A percentile compares a stretch with the other conserved stretches of the same genome.
Evolutionary conservation across 1,140 invertebrate species (phyloP).

Genomic region (Rhagoletis zephyria): DNA sequence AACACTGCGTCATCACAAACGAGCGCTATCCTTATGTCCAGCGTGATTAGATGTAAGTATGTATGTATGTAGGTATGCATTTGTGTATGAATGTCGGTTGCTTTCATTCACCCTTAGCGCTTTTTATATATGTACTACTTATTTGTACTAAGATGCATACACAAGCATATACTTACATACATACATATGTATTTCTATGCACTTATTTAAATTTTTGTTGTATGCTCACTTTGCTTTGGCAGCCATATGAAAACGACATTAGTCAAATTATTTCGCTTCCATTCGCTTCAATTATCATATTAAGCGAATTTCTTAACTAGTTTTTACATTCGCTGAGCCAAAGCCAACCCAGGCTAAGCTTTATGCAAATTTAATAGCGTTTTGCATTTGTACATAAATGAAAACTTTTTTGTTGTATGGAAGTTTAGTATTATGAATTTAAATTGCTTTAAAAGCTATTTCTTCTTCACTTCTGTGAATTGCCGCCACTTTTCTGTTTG

Average conservation of each 20-base stretch:
- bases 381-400: no score
- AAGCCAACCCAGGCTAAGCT: background rate
- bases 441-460: no score
- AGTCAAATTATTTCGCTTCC: constrained; percentile 20
- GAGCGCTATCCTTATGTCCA: no score
- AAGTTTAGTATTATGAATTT: no score
- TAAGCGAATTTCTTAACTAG: background rate
- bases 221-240: background rate
- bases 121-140: background rate
- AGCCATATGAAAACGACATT: constrained; percentile 10
- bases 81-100: background rate
- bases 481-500: no score
- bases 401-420: no score
- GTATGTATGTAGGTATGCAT: background rate
- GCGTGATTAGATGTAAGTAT: background rate
- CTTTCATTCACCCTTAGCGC: background rate
- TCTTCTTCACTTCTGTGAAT: no score
- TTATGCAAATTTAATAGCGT: no score
- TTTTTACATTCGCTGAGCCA: background rate
- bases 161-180: no score
- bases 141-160: no score
- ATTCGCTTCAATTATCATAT: constrained; percentile 5
- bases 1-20: background rate
- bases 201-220: no score
- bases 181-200: no score